phyloP scores from a whole-genome alignment of 1,140 invertebrate genomes.

The Drosophila guanche region DNA sequence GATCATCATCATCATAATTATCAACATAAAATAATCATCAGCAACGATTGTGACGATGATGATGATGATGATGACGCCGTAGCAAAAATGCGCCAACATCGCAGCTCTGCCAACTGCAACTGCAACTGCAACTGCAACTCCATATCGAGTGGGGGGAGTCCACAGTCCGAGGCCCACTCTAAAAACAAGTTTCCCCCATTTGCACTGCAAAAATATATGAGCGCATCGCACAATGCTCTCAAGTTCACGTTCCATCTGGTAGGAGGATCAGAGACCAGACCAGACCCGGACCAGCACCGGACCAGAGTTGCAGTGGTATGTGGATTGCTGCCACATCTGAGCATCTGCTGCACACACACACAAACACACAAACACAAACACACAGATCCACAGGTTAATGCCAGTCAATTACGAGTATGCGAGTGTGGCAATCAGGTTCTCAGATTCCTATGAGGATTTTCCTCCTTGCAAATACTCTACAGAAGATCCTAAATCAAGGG shows the following conservation, averaged over 20 bases:
- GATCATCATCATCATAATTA: constrained; percentile 45
- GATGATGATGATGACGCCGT: constrained; percentile 68
- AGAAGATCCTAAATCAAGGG: too few species aligned
- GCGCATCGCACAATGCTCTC: constrained; percentile 38
- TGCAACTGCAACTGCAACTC: background rate
- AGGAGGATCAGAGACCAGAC: constrained; percentile 1
- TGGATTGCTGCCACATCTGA: constrained; percentile 38
- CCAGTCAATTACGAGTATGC: constrained; percentile 24
- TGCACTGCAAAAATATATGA: constrained; percentile 22
- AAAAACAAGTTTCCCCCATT: background rate
- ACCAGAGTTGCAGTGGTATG: constrained; percentile 22
- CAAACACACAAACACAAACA: too few species aligned
- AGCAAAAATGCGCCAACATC: constrained; percentile 56
- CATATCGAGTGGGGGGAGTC: background rate
- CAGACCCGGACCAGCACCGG: background rate
- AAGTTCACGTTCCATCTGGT: constrained; percentile 20
- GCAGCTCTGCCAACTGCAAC: background rate
- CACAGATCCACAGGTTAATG: constrained; percentile 20
- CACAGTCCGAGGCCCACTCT: too few species aligned
- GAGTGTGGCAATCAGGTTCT: too few species aligned
- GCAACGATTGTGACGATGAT: too few species aligned
- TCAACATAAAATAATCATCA: constrained; percentile 40
- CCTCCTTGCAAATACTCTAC: too few species aligned
- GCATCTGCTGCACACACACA: constrained; percentile 4
- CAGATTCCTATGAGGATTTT: too few species aligned